Percentiles rank a stretch among this genome's conserved stretches.
Conservation (phyloP, 2,888 invertebrate genomes). For the Belgica antarctica region DNA sequence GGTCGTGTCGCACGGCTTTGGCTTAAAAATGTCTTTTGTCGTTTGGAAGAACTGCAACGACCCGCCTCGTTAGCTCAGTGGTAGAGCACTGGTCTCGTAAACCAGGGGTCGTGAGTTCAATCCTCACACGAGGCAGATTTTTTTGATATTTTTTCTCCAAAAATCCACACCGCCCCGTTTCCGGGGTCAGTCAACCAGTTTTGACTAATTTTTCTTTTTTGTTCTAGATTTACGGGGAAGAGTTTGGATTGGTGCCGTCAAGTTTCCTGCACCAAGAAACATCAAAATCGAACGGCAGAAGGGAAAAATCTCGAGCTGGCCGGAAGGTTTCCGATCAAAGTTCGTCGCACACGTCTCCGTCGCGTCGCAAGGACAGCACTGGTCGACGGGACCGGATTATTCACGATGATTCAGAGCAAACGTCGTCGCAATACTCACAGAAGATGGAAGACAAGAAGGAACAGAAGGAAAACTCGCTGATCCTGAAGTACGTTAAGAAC, state of each 20-base stretch:
- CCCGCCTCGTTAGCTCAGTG: conserved; percentile 49
- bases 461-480: conserved; percentile 64
- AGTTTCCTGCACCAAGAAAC: conserved; percentile 50
- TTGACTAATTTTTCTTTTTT: conserved; percentile 41
- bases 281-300: conserved; percentile 53
- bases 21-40: conserved; percentile 30
- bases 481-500: conserved; percentile 76
- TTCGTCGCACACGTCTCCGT: conserved; percentile 74
- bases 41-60: neutral
- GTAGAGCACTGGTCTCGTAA: conserved; percentile 50
- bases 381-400: conserved; percentile 60
- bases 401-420: conserved; percentile 52
- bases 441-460: conserved; percentile 55
- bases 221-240: conserved; percentile 76
- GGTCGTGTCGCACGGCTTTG: neutral
- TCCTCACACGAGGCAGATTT: conserved; percentile 48
- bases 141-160: conserved; percentile 46
- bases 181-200: neutral
- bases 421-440: conserved; percentile 51
- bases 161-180: conserved; percentile 39
- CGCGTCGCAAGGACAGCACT: conserved; percentile 73
- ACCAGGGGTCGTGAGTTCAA: conserved; percentile 49
- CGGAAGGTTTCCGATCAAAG: conserved; percentile 79
- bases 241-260: conserved; percentile 68
- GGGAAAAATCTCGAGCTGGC: conserved; percentile 56